A percentile compares a stretch with the other conserved stretches of the same genome.
Evolutionary conservation across 2,888 invertebrate species (phyloP).

Genomic region (Caenorhabditis virilis): DNA sequence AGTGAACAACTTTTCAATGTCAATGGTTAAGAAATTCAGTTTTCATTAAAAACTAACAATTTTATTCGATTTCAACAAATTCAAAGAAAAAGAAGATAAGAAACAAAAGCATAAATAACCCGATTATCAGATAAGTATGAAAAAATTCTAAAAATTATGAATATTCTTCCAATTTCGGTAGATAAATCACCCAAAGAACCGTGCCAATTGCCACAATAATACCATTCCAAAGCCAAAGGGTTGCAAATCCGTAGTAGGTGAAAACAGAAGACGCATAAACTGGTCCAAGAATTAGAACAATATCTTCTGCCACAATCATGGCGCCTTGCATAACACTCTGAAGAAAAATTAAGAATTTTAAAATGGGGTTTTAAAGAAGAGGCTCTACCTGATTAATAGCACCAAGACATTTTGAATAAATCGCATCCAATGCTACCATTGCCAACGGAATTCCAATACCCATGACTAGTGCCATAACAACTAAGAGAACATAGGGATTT

Average conservation of each 20-base stretch:
- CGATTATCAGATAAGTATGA: too few species aligned
- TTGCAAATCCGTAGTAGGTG: conserved; percentile 30
- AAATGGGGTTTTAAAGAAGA: background rate
- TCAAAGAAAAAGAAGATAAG: too few species aligned
- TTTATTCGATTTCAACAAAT: too few species aligned
- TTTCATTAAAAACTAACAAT: too few species aligned
- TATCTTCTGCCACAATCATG: conserved; percentile 36
- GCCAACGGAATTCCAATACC: conserved; percentile 47
- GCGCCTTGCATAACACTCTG: conserved; percentile 40
- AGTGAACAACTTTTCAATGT: too few species aligned
- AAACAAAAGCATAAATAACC: too few species aligned
- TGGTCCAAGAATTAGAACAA: conserved; percentile 30
- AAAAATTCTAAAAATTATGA: too few species aligned
- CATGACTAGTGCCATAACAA: conserved; percentile 40
- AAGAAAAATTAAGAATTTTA: background rate
- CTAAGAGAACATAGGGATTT: conserved; percentile 22
- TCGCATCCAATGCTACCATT: conserved; percentile 38
- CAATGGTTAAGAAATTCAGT: too few species aligned
- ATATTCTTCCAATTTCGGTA: conserved; percentile 18
- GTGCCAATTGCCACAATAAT: conserved; percentile 29
- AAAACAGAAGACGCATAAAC: conserved; percentile 39
- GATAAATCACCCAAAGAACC: conserved; percentile 29
- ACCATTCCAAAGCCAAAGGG: conserved; percentile 39
- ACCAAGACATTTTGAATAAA: conserved; percentile 41
- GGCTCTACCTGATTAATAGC: conserved; percentile 21